These are phyloP conservation scores for Chelon auratus DNA, from an alignment of 2,797 vertebrate species.

Conservation along the genomic window DNA sequence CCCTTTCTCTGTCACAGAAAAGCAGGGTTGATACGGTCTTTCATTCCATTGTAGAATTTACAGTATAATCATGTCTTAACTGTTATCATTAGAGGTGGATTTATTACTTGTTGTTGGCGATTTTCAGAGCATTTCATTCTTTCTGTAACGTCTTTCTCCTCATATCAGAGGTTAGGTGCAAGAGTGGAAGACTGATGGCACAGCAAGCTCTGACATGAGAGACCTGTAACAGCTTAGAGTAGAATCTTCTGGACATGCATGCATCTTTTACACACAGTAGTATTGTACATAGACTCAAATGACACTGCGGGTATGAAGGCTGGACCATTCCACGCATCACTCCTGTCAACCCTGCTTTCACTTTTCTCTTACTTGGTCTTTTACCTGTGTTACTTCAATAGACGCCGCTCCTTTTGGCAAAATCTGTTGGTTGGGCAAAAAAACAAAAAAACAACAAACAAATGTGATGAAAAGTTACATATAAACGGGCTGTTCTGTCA, in stretches of 20 bases:
- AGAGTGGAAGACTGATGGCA: conserved; percentile 5
- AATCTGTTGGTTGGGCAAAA: conserved; percentile 62
- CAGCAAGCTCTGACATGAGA: conserved; percentile 38
- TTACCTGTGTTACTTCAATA: conserved; percentile 73
- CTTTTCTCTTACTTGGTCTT: conserved; percentile 71
- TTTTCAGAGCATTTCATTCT: conserved; percentile 73
- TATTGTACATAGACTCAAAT: conserved; percentile 77
- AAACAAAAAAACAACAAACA: conserved; percentile 34
- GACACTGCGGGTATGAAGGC: conserved; percentile 71
- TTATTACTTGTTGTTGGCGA: conserved; percentile 69
- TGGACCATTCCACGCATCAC: conserved; percentile 73
- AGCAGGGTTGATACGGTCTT: conserved; percentile 82
- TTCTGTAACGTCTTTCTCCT: conserved; percentile 65
- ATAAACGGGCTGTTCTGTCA: conserved; percentile 77
- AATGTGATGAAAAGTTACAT: conserved; percentile 64
- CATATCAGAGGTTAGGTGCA: conserved; percentile 45
- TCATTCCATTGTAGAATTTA: conserved; percentile 78
- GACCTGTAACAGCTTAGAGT: conserved; percentile 55
- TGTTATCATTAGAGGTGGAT: conserved; percentile 74
- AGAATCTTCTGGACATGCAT: conserved; percentile 75
- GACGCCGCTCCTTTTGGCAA: conserved; percentile 65
- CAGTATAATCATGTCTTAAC: conserved; percentile 73
- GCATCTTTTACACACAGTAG: conserved; percentile 78
- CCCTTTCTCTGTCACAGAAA: conserved; percentile 78
- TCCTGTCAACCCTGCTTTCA: conserved; percentile 84